A percentile compares a stretch with the other conserved stretches of the same genome.
These are phyloP conservation scores for Bombus sylvicola DNA, from an alignment of 1,140 invertebrate species.

Conservation along the genomic window DNA sequence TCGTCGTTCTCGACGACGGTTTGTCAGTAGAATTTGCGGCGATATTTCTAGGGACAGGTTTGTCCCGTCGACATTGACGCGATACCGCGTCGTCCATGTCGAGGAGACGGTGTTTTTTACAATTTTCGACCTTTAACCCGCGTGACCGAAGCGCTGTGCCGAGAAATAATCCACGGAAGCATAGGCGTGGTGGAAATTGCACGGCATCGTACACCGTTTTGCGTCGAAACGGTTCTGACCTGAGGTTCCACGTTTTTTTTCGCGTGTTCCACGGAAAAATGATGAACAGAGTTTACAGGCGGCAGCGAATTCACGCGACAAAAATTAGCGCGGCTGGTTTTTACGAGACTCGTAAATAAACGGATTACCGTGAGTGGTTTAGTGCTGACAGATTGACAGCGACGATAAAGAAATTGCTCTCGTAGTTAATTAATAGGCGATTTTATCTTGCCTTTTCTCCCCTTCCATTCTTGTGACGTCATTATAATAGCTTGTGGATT, in stretches of 20 bases:
- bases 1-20: background rate
- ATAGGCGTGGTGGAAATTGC: constrained; percentile 44
- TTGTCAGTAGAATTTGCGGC: background rate
- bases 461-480: no score
- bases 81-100: background rate
- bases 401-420: background rate
- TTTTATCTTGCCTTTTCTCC: background rate
- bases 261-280: background rate
- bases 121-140: constrained; percentile 46
- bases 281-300: background rate
- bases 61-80: background rate
- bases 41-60: background rate
- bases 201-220: constrained; percentile 12
- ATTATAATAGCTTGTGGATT: no score
- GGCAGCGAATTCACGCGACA: background rate
- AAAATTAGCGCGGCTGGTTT: background rate
- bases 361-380: background rate
- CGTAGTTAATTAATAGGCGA: background rate
- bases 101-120: constrained; percentile 40
- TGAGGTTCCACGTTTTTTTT: constrained; percentile 3
- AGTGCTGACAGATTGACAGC: no score
- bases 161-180: constrained; percentile 53
- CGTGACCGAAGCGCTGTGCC: background rate
- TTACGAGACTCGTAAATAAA: background rate
- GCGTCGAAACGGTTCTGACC: constrained; percentile 18